Conservation (phyloP, 2,888 invertebrate genomes). For the Dermolepida albohirtum region DNA sequence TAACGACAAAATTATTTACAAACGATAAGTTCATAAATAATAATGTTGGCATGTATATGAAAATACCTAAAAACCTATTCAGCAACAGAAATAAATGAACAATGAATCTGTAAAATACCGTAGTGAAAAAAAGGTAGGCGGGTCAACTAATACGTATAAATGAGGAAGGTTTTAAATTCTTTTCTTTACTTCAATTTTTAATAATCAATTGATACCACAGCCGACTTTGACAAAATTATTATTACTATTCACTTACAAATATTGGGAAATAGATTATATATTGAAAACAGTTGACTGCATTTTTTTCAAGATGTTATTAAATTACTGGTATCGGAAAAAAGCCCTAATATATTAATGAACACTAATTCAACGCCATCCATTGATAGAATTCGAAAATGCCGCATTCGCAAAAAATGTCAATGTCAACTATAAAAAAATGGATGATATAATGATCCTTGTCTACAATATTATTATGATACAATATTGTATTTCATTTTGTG, state of each 20-base stretch:
- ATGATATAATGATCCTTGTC: too few relatives aligned
- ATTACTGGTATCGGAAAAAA: conserved; percentile 47
- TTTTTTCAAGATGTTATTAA: conserved; percentile 34
- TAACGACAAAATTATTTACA: conserved; percentile 25
- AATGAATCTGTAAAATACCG: conserved; percentile 1
- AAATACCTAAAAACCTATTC: conserved; percentile 26
- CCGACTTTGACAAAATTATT: conserved; percentile 45
- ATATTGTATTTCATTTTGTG: conserved; percentile 34
- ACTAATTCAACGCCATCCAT: conserved; percentile 41
- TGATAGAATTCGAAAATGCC: conserved; percentile 10
- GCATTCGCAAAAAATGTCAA: not conserved
- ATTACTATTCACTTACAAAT: conserved; percentile 36
- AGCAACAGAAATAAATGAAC: conserved; percentile 6
- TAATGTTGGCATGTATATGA: not conserved
- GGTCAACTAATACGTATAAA: not conserved
- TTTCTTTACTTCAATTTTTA: conserved; percentile 24
- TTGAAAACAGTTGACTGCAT: conserved; percentile 45
- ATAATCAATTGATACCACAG: conserved; percentile 43
- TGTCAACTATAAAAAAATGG: too few relatives aligned
- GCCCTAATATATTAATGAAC: conserved; percentile 44
- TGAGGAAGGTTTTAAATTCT: conserved; percentile 7
- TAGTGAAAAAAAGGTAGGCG: not conserved
- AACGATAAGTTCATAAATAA: conserved; percentile 28
- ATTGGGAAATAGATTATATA: conserved; percentile 28
- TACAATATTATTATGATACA: too few relatives aligned